Evolutionary conservation across 2,797 vertebrate species (phyloP).

Genomic region (Enteromius fasciolatus): DNA sequence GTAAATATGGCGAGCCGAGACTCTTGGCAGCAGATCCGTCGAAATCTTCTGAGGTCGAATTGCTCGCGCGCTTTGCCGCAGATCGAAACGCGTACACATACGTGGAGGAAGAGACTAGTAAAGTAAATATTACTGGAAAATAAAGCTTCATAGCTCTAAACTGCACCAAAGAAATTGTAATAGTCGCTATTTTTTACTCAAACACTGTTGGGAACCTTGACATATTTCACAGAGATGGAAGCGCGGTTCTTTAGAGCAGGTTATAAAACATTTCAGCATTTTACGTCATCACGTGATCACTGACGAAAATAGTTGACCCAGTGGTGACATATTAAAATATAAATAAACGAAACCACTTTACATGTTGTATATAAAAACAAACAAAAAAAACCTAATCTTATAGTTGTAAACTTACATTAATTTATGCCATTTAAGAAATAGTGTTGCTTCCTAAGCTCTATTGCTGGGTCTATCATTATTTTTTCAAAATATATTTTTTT

Average conservation of each 20-base stretch:
- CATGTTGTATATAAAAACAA: neutral
- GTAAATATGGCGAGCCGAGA: constrained; percentile 52
- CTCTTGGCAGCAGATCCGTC: neutral
- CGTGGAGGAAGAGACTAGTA: neutral
- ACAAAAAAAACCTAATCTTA: too few relatives aligned
- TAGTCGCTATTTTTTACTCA: neutral
- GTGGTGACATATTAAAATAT: neutral
- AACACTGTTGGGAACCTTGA: neutral
- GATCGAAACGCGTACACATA: neutral
- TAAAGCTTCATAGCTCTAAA: constrained; percentile 18
- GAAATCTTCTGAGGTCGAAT: neutral
- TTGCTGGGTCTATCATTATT: neutral
- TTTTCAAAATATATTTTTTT: neutral
- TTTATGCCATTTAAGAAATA: neutral
- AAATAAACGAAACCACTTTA: neutral
- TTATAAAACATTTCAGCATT: neutral
- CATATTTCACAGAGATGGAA: neutral
- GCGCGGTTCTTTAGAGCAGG: neutral
- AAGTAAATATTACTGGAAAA: neutral
- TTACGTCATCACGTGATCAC: neutral
- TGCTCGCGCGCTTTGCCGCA: neutral
- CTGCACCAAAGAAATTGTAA: neutral
- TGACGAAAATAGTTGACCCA: neutral
- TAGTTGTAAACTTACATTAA: too few relatives aligned
- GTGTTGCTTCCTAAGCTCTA: neutral